Evolutionary conservation across 2,113 vertebrate genomes (phyloP), one percentile per base, ranked within the genome.

Genomic region (Nycticorax nycticorax): DNA sequence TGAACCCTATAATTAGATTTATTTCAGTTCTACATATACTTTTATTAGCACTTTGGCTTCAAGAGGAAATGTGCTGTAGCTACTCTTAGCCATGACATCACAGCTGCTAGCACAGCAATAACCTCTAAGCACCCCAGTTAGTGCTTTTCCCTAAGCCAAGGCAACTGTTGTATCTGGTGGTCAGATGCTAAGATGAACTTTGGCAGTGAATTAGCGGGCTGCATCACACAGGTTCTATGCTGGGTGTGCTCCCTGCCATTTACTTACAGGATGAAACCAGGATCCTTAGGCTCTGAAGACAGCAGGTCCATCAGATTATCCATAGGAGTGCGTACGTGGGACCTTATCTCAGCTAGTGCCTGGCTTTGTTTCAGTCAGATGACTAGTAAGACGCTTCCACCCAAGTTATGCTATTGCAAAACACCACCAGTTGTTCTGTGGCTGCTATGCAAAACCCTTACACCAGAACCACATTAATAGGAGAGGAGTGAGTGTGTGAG

Each of bases 351-450:
- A 56, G 18, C 32, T 59, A 79, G 55, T 5, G 55, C 5, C 39
- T 87, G 52, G 18, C 30, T 72, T 60, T 59, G 21, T 72, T 55
- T 63, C 3, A 1, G 17, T 56, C 39, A 55, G 8, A 43, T 69
- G 53, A 33, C 52, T 52, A 52, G 18, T 14, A 52, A 84, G 64
- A 55, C 74, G 63, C 80, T 74, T 67, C 53, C 39, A 59, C 57
- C 12, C 8, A 37, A 41, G 12, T 55, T 66, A 55, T 3, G 2
- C 8, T 4, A 7, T 3, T 2, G 4, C 68, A 81, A 60, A 86
- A 81, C 1, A 0, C 48, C 55, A 62, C 22, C 0, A 1, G 14
- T 30, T 80, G 24, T 55, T 80, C 37, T 22, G 8, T 27, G n/a
- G 8, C 63, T 85, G 64, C 37, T 93, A 4, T 69, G 24, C 28